Conservation (phyloP, 2,113 vertebrate species). For the Nyctibius bracteatus region DNA sequence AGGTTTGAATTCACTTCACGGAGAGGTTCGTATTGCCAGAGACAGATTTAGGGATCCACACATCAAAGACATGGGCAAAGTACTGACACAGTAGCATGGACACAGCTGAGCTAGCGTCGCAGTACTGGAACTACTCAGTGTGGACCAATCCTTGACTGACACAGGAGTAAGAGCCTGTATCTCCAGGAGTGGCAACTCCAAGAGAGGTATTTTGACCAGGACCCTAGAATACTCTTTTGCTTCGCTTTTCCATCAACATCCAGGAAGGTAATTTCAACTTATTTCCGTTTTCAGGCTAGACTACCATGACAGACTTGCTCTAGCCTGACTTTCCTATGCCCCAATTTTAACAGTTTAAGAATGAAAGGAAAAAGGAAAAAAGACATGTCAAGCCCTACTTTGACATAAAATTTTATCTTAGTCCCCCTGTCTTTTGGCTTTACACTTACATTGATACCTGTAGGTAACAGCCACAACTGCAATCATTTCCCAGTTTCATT, state of each 20-base stretch:
- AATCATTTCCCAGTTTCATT: not conserved
- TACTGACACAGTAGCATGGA: not conserved
- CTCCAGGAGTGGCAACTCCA: not conserved
- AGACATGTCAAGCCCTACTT: not conserved
- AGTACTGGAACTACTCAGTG: not conserved
- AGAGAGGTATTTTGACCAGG: not conserved
- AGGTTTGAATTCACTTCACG: not conserved
- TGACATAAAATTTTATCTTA: not conserved
- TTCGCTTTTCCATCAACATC: not conserved
- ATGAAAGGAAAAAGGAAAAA: not conserved
- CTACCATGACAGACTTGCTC: not conserved
- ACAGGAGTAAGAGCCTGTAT: not conserved
- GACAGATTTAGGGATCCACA: not conserved
- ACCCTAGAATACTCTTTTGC: not conserved
- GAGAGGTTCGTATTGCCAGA: not conserved
- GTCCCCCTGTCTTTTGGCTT: not conserved
- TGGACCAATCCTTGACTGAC: not conserved
- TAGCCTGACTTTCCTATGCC: not conserved
- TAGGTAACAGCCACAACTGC: not conserved
- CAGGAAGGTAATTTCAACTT: not conserved
- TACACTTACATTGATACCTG: fast-evolving
- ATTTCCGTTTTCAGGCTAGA: not conserved
- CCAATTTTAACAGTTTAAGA: not conserved
- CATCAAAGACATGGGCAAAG: not conserved
- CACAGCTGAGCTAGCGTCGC: not conserved